phyloP scores from a whole-genome alignment of 2,797 vertebrate species.

The Centropyge bicolor region DNA sequence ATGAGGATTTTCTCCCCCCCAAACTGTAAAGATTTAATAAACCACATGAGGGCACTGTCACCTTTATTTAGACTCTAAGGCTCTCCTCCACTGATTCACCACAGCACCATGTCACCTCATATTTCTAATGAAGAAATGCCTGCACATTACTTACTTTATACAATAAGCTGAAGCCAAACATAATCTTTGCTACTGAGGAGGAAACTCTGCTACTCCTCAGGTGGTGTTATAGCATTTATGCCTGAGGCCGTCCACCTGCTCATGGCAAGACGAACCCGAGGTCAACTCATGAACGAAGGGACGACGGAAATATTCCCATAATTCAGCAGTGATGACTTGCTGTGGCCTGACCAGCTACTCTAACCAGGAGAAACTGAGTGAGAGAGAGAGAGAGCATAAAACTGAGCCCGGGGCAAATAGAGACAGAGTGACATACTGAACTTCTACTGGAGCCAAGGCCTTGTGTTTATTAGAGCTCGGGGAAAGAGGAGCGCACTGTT shows the following conservation, averaged over 20 bases:
- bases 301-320: constrained; percentile 52
- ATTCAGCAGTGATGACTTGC: constrained; percentile 45
- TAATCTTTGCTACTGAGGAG: background rate
- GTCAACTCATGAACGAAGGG: constrained; percentile 45
- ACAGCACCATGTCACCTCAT: background rate
- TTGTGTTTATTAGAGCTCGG: constrained; percentile 51
- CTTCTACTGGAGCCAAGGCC: constrained; percentile 30
- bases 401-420: constrained; percentile 29
- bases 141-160: background rate
- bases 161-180: background rate
- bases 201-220: background rate
- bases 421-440: constrained; percentile 40
- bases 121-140: constrained; percentile 12
- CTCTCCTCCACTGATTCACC: background rate
- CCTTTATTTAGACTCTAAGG: constrained; percentile 30
- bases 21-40: constrained; percentile 37
- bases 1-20: background rate
- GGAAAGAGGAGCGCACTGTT: constrained; percentile 41
- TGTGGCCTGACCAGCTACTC: constrained; percentile 16
- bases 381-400: constrained; percentile 2
- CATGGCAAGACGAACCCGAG: constrained; percentile 36
- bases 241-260: constrained; percentile 47
- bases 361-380: constrained; percentile 8
- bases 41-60: constrained; percentile 79
- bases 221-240: constrained; percentile 23